Percentiles rank a stretch among this genome's conserved stretches.
Conservation (phyloP, 2,113 vertebrate species). For the Mormyrus lacerda region DNA sequence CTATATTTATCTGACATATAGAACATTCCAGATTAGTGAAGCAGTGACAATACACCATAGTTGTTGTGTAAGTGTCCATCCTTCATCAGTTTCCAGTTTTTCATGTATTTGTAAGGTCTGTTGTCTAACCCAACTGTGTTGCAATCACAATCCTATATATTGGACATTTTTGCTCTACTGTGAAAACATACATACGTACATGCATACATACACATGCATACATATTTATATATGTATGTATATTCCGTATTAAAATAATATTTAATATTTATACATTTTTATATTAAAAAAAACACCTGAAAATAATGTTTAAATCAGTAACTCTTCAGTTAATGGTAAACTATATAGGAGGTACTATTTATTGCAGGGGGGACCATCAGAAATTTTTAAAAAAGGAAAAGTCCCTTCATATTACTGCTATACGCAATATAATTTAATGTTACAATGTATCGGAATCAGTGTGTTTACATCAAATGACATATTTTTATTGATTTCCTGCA, state of each 20-base stretch:
- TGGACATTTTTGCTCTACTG: conserved; percentile 69
- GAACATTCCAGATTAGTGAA: conserved; percentile 75
- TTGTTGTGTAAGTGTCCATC: conserved; percentile 76
- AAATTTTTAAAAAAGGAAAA: conserved; percentile 69
- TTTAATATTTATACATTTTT: conserved; percentile 70
- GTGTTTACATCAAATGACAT: conserved; percentile 99
- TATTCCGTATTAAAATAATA: conserved; percentile 53
- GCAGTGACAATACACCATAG: conserved; percentile 46
- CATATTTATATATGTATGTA: conserved; percentile 65
- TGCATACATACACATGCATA: conserved; percentile 40
- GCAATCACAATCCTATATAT: conserved; percentile 66
- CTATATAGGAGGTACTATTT: conserved; percentile 43
- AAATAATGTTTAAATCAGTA: conserved; percentile 40
- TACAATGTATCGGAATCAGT: conserved; percentile 97
- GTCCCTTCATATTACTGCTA: conserved; percentile 83
- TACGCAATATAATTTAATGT: conserved; percentile 93
- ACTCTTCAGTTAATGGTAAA: conserved; percentile 35
- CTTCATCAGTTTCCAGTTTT: conserved; percentile 68
- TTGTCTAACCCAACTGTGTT: conserved; percentile 56
- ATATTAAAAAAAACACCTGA: conserved; percentile 47
- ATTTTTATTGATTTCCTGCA: conserved; percentile 98
- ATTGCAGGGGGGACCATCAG: conserved; percentile 81
- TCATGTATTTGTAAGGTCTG: conserved; percentile 60
- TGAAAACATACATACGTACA: conserved; percentile 60
- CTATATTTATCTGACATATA: conserved; percentile 76